Base-by-base conservation (phyloP, 2,888 invertebrate genomes). In the Diplazon laetatorius region DNA sequence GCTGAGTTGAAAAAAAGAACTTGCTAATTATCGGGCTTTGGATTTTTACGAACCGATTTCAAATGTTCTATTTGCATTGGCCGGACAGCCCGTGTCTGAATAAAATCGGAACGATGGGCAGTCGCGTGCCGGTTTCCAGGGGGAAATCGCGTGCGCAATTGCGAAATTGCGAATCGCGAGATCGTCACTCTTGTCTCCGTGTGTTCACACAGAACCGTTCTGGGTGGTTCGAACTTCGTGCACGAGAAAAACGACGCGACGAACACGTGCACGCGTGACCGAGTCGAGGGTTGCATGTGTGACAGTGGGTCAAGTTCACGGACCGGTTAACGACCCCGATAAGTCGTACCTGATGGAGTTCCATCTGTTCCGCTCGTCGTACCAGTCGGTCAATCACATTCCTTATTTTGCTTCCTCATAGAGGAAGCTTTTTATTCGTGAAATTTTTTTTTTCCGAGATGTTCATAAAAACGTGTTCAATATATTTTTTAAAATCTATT, bases 251-350 rank as follows among this genome's bases (percentile, higher is more conserved):
- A 18, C 25, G 52, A 20, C 12, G 3, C 30, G 39, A n/a, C 39
- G 60, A 59, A 55, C 66, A 37, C 46, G 37, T 76, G n/a, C n/a
- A n/a, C n/a, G 68, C 71, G 70, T 66, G 73, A 78, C 62, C 69
- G 76, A 50, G 44, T 16, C 42, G 55, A 73, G 74, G 75, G 71
- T 65, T 76, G 68, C 86, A 86, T 86, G 86, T 87, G 83, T 86
- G 85, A 88, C 85, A 88, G 87, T 89, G 73, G 89, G 89, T 88
- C 89, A 89, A 89, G 89, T 89, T 88, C 85, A 82, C 84, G 78
- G 62, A 57, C 74, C 77, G 85, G 85, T 86, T 84, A 88, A 87
- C 80, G 88, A 79, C 86, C 87, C 73, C 75, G 60, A 48, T 25
- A n/a, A n/a, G 30, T 39, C 46, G 30, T 59, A 62, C 71, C 52